Percentiles rank a stretch among this genome's conserved stretches.
phyloP scores from a whole-genome alignment of 2,113 vertebrate species.

The Proterorhinus semilunaris region DNA sequence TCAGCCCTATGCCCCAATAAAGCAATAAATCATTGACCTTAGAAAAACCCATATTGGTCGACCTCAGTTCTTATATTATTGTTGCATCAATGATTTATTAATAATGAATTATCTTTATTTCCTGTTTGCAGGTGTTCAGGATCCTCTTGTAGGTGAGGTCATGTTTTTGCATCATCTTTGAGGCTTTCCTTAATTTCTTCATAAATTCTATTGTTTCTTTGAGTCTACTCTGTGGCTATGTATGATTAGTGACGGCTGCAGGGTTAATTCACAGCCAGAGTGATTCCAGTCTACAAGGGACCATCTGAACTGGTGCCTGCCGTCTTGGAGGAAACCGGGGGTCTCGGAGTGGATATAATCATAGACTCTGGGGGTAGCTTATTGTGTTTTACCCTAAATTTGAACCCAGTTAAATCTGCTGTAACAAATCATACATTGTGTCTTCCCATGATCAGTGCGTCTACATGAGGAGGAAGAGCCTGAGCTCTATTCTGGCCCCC shows the following conservation, averaged over 20 bases:
- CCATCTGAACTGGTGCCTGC: slow-evolving; percentile 81
- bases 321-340: slow-evolving; percentile 93
- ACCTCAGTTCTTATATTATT: not conserved
- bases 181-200: not conserved
- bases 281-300: slow-evolving; percentile 80
- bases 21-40: too few relatives aligned
- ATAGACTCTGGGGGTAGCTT: slow-evolving; percentile 88
- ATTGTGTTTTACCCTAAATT: not conserved
- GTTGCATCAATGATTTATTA: not conserved
- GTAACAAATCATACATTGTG: not conserved
- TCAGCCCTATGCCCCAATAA: too few relatives aligned
- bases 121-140: slow-evolving; percentile 64
- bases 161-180: slow-evolving; percentile 11
- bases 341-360: slow-evolving; percentile 90
- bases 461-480: slow-evolving; percentile 77
- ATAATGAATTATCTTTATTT: not conserved
- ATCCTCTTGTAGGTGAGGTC: slow-evolving; percentile 75
- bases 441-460: slow-evolving; percentile 71
- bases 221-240: not conserved
- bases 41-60: too few relatives aligned
- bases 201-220: too few relatives aligned
- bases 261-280: slow-evolving; percentile 76
- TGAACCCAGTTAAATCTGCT: not conserved
- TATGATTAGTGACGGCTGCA: not conserved
- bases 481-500: slow-evolving; percentile 74